Evolutionary conservation across 2,113 vertebrate genomes (phyloP), one percentile per base, ranked within the genome.

Genomic region (Cromileptes altivelis): DNA sequence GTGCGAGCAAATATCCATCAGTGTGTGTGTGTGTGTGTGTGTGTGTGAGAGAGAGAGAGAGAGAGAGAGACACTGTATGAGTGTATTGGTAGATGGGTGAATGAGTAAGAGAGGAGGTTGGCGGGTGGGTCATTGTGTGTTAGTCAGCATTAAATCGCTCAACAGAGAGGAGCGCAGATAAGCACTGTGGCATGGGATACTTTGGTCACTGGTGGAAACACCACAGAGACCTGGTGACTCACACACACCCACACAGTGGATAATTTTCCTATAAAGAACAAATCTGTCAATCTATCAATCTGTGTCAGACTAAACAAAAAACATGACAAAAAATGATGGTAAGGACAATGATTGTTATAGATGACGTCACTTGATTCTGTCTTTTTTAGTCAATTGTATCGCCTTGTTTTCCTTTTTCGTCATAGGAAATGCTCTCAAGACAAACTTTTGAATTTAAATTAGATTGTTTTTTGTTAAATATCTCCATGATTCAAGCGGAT

Each of bases 111-210:
- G 67, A 40, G 8, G 52, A 78, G 68, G 74, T 57, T 70, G 47
- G 25, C 63, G 61, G 40, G 64, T 63, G 57, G 61, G 60, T 50
- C 56, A 82, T 45, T 67, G 33, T 74, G 71, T 63, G 70, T 91
- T 49, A 6, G 65, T 67, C 23, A 47, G n/a, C 42, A 15, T 81
- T 85, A 82, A 88, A 88, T 90, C 78, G 6, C 23, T 90, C 84
- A 89, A 50, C 85, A 75, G 33, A 70, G 33, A 75, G 47, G 47
- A 78, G 67, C 56, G 37, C 33, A 69, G 65, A 78, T 70, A 33
- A 74, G 40, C 63, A 40, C 25, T 68, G 52, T 71, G 45, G n/a
- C 47, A 62, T 70, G 55, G 57, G 69, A 17, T n/a, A 30, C 67
- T 78, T 80, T 73, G 61, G 30, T 68, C 75, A 65, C 30, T 49